Base-by-base conservation (phyloP, 2,888 invertebrate species). In the Achlya flavicornis region DNA sequence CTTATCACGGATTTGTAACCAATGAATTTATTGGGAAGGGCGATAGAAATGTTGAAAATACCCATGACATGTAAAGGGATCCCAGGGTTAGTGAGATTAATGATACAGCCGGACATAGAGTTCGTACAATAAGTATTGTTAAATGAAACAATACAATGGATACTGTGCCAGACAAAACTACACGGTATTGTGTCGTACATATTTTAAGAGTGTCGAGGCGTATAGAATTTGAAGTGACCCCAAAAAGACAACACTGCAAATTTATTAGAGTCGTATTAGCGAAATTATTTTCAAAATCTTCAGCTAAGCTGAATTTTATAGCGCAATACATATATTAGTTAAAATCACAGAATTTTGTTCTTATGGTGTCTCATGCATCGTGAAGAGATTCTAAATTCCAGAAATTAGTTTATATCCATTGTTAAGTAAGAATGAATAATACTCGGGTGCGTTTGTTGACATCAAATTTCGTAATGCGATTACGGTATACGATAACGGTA, bases 51-150 rank as follows among this genome's bases (percentile, higher is more conserved):
- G 41, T 32, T 57, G 33, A 53, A 16, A 71, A 67, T 69, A 71
- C 68, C 70, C 69, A 72, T 65, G 58, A 61, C 63, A 64, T 57
- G 63, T 61, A 64, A 66, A 62, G 68, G 64, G 64, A 61, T 14
- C 64, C 76, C 19, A 82, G 79, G 79, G 79, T 71, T 76, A 64
- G 63, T 67, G 71, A 53, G 63, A 68, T 68, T 19, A 16, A 53
- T 53, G 10, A 53, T 53, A 75, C 68, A 69, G 72, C 75, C 79
- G 79, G 79, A 80, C 77, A 75, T 72, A 66, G 66, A 57, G 61
- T 66, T 66, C 67, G 63, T 75, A 86, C 84, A 86, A 84, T 82
- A 74, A 65, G 75, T 75, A 86, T 86, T 86, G 86, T 86, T 83
- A 60, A 68, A 64, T 66, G 66, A 77, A 79, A 86, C 85, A 86